Percentiles rank a stretch among this genome's conserved stretches.
These are phyloP conservation scores for Hydropotes inermis DNA, from an alignment of 2,113 vertebrate genomes.

Conservation along the genomic window DNA sequence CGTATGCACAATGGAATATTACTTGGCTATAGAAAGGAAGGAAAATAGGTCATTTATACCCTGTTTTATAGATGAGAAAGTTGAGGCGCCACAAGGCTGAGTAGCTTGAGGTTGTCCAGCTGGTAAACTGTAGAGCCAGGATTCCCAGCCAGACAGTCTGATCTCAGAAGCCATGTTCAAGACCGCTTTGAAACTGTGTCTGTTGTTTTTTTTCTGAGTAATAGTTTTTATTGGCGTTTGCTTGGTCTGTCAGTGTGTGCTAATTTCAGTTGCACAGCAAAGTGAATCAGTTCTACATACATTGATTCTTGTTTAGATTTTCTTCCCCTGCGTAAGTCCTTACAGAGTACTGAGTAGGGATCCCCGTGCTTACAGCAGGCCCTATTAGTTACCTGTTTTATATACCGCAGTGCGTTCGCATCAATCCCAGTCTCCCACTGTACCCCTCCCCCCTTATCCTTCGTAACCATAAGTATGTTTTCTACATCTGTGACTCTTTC, in stretches of 20 bases:
- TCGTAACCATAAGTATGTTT: background rate
- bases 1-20: background rate
- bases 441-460: background rate
- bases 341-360: background rate
- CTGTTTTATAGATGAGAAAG: background rate
- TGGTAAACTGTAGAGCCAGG: background rate
- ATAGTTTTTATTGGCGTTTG: background rate
- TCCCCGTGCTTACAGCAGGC: background rate
- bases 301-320: background rate
- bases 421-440: background rate
- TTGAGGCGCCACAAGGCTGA: background rate
- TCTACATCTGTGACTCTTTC: background rate
- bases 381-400: background rate
- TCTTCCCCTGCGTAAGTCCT: background rate
- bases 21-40: background rate
- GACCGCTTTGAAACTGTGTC: background rate
- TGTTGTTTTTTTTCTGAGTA: background rate
- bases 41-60: background rate
- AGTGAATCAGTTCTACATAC: background rate
- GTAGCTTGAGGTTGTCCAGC: background rate
- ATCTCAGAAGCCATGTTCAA: background rate
- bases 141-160: background rate
- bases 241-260: background rate
- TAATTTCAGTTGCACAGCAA: background rate
- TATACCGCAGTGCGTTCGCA: background rate